phyloP scores from a whole-genome alignment of 1,140 invertebrate genomes.

The Drosophila auraria region DNA sequence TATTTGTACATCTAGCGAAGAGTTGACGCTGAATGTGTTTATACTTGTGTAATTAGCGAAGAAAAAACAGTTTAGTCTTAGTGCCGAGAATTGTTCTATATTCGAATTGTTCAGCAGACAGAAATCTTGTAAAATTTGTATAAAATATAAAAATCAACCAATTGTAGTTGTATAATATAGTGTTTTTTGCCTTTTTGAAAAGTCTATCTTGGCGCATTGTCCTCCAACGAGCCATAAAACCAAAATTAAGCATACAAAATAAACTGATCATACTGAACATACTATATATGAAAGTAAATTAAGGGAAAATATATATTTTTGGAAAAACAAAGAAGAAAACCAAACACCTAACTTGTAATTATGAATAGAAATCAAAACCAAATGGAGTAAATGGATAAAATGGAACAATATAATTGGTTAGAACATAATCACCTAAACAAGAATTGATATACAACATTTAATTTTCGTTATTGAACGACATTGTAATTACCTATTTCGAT shows the following conservation, averaged over 20 bases:
- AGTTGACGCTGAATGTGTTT: slow-evolving; percentile 16
- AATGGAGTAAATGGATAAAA: slow-evolving; percentile 8
- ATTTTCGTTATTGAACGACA: slow-evolving; percentile 29
- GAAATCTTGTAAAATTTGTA: slow-evolving; percentile 67
- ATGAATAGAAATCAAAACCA: slow-evolving; percentile 31
- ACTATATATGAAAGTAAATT: slow-evolving; percentile 41
- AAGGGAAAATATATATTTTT: slow-evolving; percentile 69
- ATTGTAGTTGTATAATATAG: slow-evolving; percentile 56
- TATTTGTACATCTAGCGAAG: slow-evolving; percentile 7
- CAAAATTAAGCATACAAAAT: slow-evolving; percentile 29
- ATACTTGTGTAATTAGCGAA: slow-evolving; percentile 64
- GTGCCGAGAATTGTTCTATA: slow-evolving; percentile 30
- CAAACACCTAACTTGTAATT: slow-evolving; percentile 35
- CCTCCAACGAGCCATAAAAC: slow-evolving; percentile 58
- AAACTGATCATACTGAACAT: slow-evolving; percentile 23
- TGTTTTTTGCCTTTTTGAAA: slow-evolving; percentile 77
- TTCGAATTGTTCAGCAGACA: slow-evolving; percentile 24
- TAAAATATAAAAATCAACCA: slow-evolving; percentile 35
- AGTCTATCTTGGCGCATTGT: slow-evolving; percentile 74
- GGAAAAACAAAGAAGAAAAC: slow-evolving; percentile 28
- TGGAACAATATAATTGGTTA: slow-evolving; percentile 59
- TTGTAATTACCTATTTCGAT: slow-evolving; percentile 60
- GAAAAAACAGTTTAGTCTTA: slow-evolving; percentile 54
- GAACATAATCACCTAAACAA: slow-evolving; percentile 52
- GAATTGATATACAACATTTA: slow-evolving; percentile 36